Percentiles rank a stretch among this genome's conserved stretches.
Conservation (phyloP, 2,797 vertebrate genomes). For the Neosalanx taihuensis region DNA sequence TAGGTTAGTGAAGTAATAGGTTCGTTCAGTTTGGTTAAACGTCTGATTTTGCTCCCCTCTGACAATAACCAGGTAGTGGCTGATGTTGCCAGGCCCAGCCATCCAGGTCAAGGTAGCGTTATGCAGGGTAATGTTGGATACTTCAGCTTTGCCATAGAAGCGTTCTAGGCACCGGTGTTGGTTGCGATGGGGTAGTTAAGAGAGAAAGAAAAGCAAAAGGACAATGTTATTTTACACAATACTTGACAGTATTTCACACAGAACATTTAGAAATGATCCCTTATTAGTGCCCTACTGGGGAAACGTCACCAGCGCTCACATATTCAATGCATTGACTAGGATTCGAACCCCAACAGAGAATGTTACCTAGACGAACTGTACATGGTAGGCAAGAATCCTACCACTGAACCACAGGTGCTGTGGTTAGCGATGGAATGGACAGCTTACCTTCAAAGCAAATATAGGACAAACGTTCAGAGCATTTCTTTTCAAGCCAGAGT, state of each 20-base stretch:
- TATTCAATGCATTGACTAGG: too few species aligned
- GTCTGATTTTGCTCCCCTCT: rapidly evolving
- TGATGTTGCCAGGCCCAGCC: conserved; percentile 20
- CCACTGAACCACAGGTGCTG: too few species aligned
- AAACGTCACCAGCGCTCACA: too few species aligned
- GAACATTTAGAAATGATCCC: background rate
- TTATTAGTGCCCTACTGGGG: too few species aligned
- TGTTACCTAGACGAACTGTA: too few species aligned
- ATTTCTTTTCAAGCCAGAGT: conserved; percentile 66
- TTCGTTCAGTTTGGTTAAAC: background rate
- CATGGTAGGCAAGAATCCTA: too few species aligned
- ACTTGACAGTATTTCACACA: background rate
- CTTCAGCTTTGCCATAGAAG: conserved; percentile 19
- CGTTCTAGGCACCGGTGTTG: conserved; percentile 46
- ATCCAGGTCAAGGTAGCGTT: conserved; percentile 48
- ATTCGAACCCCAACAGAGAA: too few species aligned
- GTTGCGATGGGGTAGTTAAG: background rate
- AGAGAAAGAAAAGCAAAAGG: background rate
- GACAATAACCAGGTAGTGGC: conserved; percentile 52
- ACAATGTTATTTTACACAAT: too few species aligned
- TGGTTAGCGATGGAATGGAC: too few species aligned
- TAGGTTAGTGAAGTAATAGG: conserved; percentile 8
- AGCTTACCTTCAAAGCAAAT: conserved; percentile 74
- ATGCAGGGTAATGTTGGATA: background rate
- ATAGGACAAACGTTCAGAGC: conserved; percentile 51